phyloP scores from a whole-genome alignment of 2,888 invertebrate species.

The Volucella inanis region DNA sequence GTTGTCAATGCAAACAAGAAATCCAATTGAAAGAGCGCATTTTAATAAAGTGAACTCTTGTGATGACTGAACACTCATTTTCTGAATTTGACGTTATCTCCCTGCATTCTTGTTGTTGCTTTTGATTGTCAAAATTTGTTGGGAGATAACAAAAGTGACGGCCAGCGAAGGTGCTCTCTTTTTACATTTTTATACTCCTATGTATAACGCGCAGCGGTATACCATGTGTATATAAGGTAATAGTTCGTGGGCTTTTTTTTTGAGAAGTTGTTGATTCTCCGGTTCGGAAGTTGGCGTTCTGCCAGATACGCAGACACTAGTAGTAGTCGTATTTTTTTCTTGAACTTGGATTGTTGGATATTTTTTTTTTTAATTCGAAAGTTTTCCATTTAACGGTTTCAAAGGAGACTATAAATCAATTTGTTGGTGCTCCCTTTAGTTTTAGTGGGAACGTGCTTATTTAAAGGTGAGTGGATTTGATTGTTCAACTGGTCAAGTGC shows the following conservation, averaged over 20 bases:
- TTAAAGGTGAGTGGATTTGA: conserved; percentile 15
- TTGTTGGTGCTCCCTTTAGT: background rate
- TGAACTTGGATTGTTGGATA: conserved; percentile 23
- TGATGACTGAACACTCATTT: background rate
- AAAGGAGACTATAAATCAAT: background rate
- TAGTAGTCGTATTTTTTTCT: background rate
- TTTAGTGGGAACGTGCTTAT: background rate
- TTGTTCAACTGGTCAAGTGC: background rate
- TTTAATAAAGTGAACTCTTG: conserved; percentile 12
- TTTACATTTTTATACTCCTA: background rate
- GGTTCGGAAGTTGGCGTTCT: conserved; percentile 46
- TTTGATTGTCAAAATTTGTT: conserved; percentile 38
- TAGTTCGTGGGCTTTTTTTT: conserved; percentile 3
- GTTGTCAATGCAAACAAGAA: background rate
- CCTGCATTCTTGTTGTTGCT: background rate
- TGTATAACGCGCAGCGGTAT: background rate
- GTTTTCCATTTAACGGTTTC: background rate
- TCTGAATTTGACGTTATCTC: background rate
- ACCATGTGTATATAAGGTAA: background rate
- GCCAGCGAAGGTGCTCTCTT: conserved; percentile 35
- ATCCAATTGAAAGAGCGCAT: background rate
- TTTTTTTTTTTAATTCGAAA: conserved; percentile 29
- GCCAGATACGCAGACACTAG: conserved; percentile 47
- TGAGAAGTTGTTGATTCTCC: conserved; percentile 66
- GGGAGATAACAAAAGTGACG: conserved; percentile 28